Evolutionary conservation across 2,888 invertebrate genomes (phyloP), one percentile per base, ranked within the genome.

Genomic region (Spodoptera littoralis): DNA sequence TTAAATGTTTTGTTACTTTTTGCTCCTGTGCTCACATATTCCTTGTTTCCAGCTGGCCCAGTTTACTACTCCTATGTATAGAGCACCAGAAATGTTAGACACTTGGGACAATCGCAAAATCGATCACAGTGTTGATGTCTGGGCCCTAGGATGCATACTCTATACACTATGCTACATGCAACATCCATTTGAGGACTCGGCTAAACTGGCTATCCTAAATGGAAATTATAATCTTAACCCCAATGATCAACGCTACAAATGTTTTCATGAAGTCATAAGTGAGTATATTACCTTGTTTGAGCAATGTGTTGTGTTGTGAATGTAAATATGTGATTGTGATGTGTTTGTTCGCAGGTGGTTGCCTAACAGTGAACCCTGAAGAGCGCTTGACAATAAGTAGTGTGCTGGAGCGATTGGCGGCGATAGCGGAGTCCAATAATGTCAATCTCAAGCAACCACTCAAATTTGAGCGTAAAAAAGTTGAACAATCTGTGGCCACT

Each of bases 71-170:
- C 98, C 98, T 0, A 98, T 98, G 99, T 99, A 99, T 91, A 96
- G 99, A 87, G 98, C 99, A 0, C 99, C 99, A 41, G 99, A 99
- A 95, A 99, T 99, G 97, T 95, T 99, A 72, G 99, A 99, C 88
- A 98, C 99, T 4, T 99, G 99, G 98, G 98, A 97, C 84, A 99
- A 99, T 89, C 97, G 97, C 86, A 97, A 97, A 70, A 98, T 99
- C 76, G 98, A 98, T 61, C 96, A 97, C 74, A 96, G 97, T 48
- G 96, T 97, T 2, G 99, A 99, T 92, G 96, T 99, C 44, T 99
- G 99, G 99, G 99, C 99, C 0, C 94, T 99, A 12, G 99, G 99
- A 8, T 99, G 99, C 90, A 96, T 99, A 73, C 94, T 99, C 12
- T 99, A 98, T 89, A 96, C 97, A 51, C 92, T 99, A 18, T 98